These are phyloP conservation scores for Dallia pectoralis DNA, from an alignment of 2,797 vertebrate species.

Conservation along the genomic window DNA sequence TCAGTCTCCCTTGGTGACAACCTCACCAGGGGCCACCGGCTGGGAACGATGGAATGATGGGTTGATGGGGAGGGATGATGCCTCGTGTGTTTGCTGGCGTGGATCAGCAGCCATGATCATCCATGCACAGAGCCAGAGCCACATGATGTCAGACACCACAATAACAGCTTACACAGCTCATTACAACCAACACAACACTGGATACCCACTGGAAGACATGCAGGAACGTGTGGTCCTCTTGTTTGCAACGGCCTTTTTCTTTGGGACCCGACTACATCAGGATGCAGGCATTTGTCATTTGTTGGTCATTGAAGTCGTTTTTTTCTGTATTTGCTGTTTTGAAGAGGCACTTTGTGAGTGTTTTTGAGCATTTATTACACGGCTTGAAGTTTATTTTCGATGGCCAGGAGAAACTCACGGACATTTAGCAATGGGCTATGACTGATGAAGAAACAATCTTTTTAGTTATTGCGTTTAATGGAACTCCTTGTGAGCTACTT, in stretches of 20 bases:
- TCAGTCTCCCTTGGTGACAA: conserved; percentile 17
- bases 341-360: too few species aligned
- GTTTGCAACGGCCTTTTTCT: neutral
- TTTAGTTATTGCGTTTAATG: too few species aligned
- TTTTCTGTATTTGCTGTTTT: too few species aligned
- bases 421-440: too few species aligned
- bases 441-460: too few species aligned
- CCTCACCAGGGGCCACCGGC: conserved; percentile 12
- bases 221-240: neutral
- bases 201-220: conserved; percentile 15
- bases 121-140: conserved; percentile 13
- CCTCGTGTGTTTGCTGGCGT: conserved; percentile 13
- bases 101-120: conserved; percentile 9
- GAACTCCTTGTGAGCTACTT: too few species aligned
- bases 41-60: neutral
- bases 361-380: too few species aligned
- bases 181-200: conserved; percentile 10
- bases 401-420: too few species aligned
- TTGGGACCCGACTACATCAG: neutral
- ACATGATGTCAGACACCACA: conserved; percentile 17
- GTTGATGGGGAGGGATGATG: neutral
- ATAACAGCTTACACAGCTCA: conserved; percentile 19
- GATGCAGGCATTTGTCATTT: too few species aligned
- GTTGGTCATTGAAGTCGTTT: too few species aligned
- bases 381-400: too few species aligned